Conservation (phyloP, 2,113 vertebrate genomes). For the Tretioscincus oriximinensis region DNA sequence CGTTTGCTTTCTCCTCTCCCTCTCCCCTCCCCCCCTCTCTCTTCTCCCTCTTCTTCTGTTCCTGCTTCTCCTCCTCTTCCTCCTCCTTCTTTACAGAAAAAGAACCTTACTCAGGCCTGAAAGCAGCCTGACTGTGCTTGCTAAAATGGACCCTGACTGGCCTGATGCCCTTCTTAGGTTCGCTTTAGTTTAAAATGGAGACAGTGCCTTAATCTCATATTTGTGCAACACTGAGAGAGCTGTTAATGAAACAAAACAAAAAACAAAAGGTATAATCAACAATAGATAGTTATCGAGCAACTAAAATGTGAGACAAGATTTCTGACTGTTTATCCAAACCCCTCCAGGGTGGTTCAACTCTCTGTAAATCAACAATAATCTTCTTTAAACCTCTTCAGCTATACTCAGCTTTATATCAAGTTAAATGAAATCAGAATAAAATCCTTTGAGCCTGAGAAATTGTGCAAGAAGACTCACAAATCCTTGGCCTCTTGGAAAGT, state of each 20-base stretch:
- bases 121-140: no score
- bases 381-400: conserved; percentile 6
- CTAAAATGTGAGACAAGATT: background rate
- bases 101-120: no score
- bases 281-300: background rate
- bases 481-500: background rate
- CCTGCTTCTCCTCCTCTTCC: no score
- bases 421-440: background rate
- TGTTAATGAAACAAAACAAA: conserved; percentile 1
- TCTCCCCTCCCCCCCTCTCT: no score
- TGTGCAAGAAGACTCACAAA: background rate
- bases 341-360: background rate
- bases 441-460: background rate
- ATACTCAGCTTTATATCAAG: background rate
- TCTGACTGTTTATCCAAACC: background rate
- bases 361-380: conserved; percentile 16
- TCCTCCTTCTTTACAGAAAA: no score
- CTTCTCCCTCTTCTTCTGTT: no score
- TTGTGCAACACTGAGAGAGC: background rate
- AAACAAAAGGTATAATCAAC: background rate
- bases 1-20: no score
- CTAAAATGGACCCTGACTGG: no score
- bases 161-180: no score
- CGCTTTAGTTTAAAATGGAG: no score
- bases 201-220: background rate